These are phyloP conservation scores for Phrixothrix hirtus DNA, from an alignment of 2,888 invertebrate genomes.

Conservation along the genomic window DNA sequence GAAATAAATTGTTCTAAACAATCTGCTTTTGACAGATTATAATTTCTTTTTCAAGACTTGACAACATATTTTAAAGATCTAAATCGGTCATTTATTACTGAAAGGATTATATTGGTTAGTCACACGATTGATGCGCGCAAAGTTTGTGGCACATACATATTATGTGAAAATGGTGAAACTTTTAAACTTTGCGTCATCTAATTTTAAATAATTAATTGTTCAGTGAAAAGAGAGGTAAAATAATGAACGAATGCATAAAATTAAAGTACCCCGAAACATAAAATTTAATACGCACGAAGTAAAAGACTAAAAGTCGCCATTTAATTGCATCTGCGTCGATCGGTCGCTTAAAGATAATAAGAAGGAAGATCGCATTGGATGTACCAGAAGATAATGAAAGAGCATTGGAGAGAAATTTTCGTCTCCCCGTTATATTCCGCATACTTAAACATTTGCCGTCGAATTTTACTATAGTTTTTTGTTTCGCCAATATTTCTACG, in stretches of 20 bases:
- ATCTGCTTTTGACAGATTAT: not conserved
- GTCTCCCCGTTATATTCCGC: slow-evolving; percentile 48
- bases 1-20: too few species aligned
- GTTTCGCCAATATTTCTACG: slow-evolving; percentile 48
- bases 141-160: too few species aligned
- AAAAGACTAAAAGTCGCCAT: slow-evolving; percentile 16
- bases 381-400: slow-evolving; percentile 51
- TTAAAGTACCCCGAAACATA: slow-evolving; percentile 14
- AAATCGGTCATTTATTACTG: too few species aligned
- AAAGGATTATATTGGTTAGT: too few species aligned
- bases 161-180: too few species aligned
- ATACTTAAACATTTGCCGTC: slow-evolving; percentile 41
- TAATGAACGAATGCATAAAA: slow-evolving; percentile 9
- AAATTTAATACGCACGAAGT: slow-evolving; percentile 24
- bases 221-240: slow-evolving; percentile 1
- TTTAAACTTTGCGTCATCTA: too few species aligned
- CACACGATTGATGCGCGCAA: too few species aligned
- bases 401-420: slow-evolving; percentile 43
- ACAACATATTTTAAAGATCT: too few species aligned
- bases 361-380: slow-evolving; percentile 44
- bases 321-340: slow-evolving; percentile 32
- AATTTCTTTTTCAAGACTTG: not conserved
- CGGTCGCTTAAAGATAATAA: slow-evolving; percentile 43
- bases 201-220: too few species aligned
- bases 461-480: slow-evolving; percentile 40